A percentile compares a stretch with the other conserved stretches of the same genome.
These are phyloP conservation scores for Triplophysa tibetana DNA, from an alignment of 2,113 vertebrate genomes.

Conservation along the genomic window DNA sequence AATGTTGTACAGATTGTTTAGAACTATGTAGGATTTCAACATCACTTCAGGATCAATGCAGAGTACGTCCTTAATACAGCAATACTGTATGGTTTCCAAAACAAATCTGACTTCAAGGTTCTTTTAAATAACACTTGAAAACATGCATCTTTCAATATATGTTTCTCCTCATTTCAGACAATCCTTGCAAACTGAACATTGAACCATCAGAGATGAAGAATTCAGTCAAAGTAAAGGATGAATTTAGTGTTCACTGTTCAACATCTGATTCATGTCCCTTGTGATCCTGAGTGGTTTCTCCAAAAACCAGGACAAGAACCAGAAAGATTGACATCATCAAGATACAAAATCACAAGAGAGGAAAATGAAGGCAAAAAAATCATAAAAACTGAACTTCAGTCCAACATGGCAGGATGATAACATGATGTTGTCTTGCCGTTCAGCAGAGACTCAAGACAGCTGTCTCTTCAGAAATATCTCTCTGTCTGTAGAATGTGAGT, in stretches of 20 bases:
- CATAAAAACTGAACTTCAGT: accelerated
- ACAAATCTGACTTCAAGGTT: too few species aligned
- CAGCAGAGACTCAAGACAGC: not conserved
- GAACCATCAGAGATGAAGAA: not conserved
- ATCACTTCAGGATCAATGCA: too few species aligned
- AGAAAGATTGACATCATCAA: not conserved
- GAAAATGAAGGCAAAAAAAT: accelerated
- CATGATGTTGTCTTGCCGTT: slow-evolving; percentile 55
- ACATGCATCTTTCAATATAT: not conserved
- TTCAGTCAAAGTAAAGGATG: not conserved
- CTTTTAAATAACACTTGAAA: not conserved
- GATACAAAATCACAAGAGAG: accelerated
- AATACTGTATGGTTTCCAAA: not conserved
- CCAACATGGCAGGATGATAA: slow-evolving; percentile 54
- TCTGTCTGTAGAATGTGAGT: slow-evolving; percentile 59
- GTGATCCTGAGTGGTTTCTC: not conserved
- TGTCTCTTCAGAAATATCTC: slow-evolving; percentile 41
- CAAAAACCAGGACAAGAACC: not conserved
- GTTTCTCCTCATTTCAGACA: slow-evolving; percentile 56
- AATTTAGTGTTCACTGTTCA: slow-evolving; percentile 41
- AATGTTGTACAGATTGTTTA: too few species aligned
- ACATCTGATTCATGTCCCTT: slow-evolving; percentile 46
- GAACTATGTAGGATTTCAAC: too few species aligned
- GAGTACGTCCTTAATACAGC: too few species aligned
- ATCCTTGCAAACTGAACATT: slow-evolving; percentile 62